phyloP scores from a whole-genome alignment of 1,140 invertebrate species.

The Aphis gossypii region DNA sequence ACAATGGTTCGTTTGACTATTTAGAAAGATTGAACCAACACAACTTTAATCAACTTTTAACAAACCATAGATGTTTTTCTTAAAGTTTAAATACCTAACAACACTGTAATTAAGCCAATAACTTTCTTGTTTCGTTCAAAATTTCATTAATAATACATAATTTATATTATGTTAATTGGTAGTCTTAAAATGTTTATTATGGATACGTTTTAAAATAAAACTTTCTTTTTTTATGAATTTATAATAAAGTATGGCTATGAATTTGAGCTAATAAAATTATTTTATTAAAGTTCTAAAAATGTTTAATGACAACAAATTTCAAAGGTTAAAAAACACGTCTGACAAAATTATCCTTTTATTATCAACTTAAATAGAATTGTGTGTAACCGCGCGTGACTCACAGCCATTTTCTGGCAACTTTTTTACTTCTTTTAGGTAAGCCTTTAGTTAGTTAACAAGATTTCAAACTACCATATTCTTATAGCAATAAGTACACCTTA shows the following conservation, averaged over 20 bases:
- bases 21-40: neutral
- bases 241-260: neutral
- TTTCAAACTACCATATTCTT: neutral
- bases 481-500: neutral
- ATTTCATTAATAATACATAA: neutral
- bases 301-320: neutral
- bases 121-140: neutral
- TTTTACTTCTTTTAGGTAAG: too few species aligned
- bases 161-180: conserved; percentile 1
- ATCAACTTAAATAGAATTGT: neutral
- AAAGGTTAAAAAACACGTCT: neutral
- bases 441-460: neutral
- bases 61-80: neutral
- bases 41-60: neutral
- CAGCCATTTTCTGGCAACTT: too few species aligned
- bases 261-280: neutral
- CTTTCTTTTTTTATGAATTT: neutral
- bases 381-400: too few species aligned
- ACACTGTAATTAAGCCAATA: neutral
- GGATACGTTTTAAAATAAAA: neutral
- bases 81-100: neutral
- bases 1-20: neutral
- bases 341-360: neutral
- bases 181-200: neutral
- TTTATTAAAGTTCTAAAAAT: neutral